These are phyloP conservation scores for Tipula confusa DNA, from an alignment of 2,888 invertebrate species.

Conservation along the genomic window DNA sequence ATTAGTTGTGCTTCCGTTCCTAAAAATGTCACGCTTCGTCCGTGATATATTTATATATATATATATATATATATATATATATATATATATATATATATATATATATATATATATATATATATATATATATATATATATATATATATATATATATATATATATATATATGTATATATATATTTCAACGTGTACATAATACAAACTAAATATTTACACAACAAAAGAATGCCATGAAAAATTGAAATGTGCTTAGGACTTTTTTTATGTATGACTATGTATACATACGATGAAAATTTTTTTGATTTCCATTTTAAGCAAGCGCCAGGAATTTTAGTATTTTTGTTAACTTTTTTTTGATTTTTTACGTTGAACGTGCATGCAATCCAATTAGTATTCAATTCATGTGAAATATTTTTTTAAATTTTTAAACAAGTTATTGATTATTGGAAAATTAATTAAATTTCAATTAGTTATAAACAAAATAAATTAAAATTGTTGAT, in stretches of 20 bases:
- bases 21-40: too few species aligned
- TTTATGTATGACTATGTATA: too few species aligned
- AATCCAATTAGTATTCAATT: not conserved
- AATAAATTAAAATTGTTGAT: not conserved
- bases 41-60: too few species aligned
- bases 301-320: not conserved
- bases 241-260: not conserved
- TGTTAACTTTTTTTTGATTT: too few species aligned
- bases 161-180: too few species aligned
- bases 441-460: not conserved
- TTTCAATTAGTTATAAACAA: not conserved
- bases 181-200: too few species aligned
- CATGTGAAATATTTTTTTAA: not conserved
- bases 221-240: not conserved
- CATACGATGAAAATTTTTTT: not conserved
- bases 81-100: too few species aligned
- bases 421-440: not conserved
- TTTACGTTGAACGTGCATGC: not conserved
- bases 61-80: too few species aligned
- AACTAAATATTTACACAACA: not conserved
- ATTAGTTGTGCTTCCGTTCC: too few species aligned
- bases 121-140: too few species aligned
- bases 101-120: too few species aligned
- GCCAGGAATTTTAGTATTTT: not conserved
- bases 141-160: too few species aligned